phyloP scores from a whole-genome alignment of 2,888 invertebrate genomes.

The Noctua fimbriata region DNA sequence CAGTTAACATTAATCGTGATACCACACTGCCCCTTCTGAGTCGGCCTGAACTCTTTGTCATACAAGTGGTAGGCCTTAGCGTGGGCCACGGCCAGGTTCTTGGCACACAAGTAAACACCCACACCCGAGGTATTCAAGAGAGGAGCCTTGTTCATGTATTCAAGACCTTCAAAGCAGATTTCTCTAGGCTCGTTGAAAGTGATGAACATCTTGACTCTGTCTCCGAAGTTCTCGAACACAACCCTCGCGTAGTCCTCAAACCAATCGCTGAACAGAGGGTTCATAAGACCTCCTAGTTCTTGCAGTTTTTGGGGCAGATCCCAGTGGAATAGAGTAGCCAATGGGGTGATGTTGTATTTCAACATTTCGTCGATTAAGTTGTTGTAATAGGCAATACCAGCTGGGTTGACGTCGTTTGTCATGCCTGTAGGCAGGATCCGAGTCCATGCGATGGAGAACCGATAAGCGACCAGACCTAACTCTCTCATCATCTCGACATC shows the following conservation, averaged over 20 bases:
- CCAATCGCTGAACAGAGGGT: conserved; percentile 82
- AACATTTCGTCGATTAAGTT: conserved; percentile 91
- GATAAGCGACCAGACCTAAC: conserved; percentile 85
- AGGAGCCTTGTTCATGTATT: not conserved
- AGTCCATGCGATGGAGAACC: conserved; percentile 91
- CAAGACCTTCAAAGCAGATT: conserved; percentile 66
- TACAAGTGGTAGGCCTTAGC: conserved; percentile 83
- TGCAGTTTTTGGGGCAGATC: conserved; percentile 89
- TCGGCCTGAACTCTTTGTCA: conserved; percentile 74
- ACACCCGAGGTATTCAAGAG: not conserved
- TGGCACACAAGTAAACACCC: conserved; percentile 82
- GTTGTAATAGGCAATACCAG: conserved; percentile 92
- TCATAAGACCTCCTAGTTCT: conserved; percentile 88
- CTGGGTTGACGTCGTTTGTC: conserved; percentile 86
- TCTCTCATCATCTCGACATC: conserved; percentile 85
- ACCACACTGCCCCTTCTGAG: conserved; percentile 72
- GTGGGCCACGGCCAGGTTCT: conserved; percentile 89
- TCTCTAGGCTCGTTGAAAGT: conserved; percentile 90
- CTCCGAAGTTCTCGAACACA: conserved; percentile 83
- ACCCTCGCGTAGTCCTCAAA: conserved; percentile 86
- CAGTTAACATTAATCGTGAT: conserved; percentile 71
- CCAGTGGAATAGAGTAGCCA: conserved; percentile 89
- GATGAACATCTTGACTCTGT: conserved; percentile 88
- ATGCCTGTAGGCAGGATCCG: conserved; percentile 91
- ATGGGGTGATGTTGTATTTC: conserved; percentile 90